Evolutionary conservation across 92 coral and sea anemone genomes (phyloP), one percentile per base, ranked within the genome.

Genomic region (Palythoa heliodiscus): DNA sequence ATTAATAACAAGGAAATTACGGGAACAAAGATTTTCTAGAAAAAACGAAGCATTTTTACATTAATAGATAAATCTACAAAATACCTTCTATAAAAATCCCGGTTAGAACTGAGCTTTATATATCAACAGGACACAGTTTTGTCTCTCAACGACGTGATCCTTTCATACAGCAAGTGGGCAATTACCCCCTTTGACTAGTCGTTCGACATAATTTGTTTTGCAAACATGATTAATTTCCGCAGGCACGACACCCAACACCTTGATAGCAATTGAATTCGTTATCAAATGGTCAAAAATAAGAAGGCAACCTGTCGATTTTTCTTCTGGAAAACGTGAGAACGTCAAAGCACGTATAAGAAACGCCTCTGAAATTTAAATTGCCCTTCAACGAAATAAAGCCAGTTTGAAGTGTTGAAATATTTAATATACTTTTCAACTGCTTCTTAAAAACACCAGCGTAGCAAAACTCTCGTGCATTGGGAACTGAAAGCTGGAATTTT

Each of bases 191-290:
- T 29, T 11, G 47, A 69, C 73, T 13, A 13, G 47, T 25, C 7
- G 19, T 4, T 11, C 47, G 14, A 13, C 47, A 69, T 69, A 69
- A 69, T 69, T 67, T 69, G 37, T 69, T 29, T 69, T 10, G 73
- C 73, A 13, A 69, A 69, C 47, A 25, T 24, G 43, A 22, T 69
- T 37, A 69, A 69, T 69, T 69, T 69, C 73, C 73, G 48, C 47
- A 29, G 73, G 73, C 73, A 69, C 73, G 14, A 29, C 16, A 24
- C 47, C 19, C 2, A 11, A 25, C 39, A 35, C 3, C 16, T 37
- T 25, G 4, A 25, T 29, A 25, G 15, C 25, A 25, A 13, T 69
- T 29, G 37, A 25, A 22, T 25, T 25, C 43, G 73, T 69, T 69
- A 69, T 69, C 73, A 69, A 29, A 69, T 8, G 39, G 17, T 69